These are phyloP conservation scores for Trichomalopsis sarcophagae DNA, from an alignment of 1,140 invertebrate genomes.

Conservation along the genomic window DNA sequence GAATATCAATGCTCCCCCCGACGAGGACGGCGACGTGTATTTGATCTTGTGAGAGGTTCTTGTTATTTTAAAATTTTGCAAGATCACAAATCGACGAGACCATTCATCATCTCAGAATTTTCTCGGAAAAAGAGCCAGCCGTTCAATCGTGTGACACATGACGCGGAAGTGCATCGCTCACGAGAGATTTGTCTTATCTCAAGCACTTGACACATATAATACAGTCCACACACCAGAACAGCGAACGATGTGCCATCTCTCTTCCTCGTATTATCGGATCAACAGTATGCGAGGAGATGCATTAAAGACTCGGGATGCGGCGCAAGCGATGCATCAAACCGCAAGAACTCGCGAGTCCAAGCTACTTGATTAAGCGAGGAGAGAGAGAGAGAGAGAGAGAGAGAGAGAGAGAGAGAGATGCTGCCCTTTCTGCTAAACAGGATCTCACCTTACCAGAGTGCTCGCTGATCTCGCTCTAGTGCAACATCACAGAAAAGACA, in stretches of 20 bases:
- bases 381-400: neutral
- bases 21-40: too few species aligned
- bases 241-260: too few species aligned
- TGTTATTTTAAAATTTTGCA: too few species aligned
- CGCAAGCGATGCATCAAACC: neutral
- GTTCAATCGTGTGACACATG: too few species aligned
- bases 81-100: too few species aligned
- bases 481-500: too few species aligned
- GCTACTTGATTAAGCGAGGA: neutral
- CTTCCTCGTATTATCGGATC: constrained; percentile 7
- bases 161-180: constrained; percentile 4
- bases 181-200: constrained; percentile 25
- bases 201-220: constrained; percentile 32
- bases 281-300: neutral
- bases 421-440: neutral
- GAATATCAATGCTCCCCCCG: too few species aligned
- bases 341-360: neutral
- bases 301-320: neutral
- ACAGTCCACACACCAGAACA: neutral
- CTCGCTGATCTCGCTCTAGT: too few species aligned
- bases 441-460: too few species aligned
- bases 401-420: neutral
- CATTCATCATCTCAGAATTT: neutral
- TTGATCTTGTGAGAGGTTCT: too few species aligned
- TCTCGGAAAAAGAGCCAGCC: neutral